Evolutionary conservation across 2,888 invertebrate species (phyloP), one percentile per base, ranked within the genome.

Genomic region (Rosalia funebris): DNA sequence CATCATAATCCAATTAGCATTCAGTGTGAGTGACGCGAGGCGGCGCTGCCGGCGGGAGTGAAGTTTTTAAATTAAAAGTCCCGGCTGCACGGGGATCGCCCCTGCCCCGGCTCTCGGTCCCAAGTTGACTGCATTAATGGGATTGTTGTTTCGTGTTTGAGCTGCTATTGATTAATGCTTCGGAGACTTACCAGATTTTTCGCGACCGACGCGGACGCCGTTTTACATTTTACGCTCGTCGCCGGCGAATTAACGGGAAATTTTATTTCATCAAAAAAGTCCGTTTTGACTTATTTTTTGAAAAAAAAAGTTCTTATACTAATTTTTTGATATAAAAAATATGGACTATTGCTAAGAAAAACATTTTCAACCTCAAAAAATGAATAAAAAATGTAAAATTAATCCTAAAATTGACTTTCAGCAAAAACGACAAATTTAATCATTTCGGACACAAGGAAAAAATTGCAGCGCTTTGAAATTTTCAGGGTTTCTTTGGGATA

Each of bases 1-100:
- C 74, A 77, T 78, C 77, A 78, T 78, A 79, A 79, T 79, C 77
- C 78, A 79, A 79, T 79, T 78, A 78, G 79, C 77, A 77, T 78
- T 77, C 74, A 71, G 74, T 75, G 75, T 71, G 75, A 74, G 71
- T 74, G 75, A 76, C 75, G 76, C 71, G 65, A 62, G 69, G 67
- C 63, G 32, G 32, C 16, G 34, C 65, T 62, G 31, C 37, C 57
- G 48, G 25, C 75, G 71, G 71, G 71, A 72, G 74, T 67, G 75
- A 77, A 77, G 74, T 77, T 77, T 77, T 77, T 75, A 77, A 76
- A 77, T 76, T 76, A 76, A 77, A 77, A 77, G 75, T 75, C 74
- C 74, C 17, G 54, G 66, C 59, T 50, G 66, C 48, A 57, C 47
- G 57, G 65, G 66, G 65, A 34, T 11, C 50, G 17, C 32, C 31